Evolutionary conservation across 1,140 invertebrate species (phyloP).

Genomic region (Zophobas atratus): DNA sequence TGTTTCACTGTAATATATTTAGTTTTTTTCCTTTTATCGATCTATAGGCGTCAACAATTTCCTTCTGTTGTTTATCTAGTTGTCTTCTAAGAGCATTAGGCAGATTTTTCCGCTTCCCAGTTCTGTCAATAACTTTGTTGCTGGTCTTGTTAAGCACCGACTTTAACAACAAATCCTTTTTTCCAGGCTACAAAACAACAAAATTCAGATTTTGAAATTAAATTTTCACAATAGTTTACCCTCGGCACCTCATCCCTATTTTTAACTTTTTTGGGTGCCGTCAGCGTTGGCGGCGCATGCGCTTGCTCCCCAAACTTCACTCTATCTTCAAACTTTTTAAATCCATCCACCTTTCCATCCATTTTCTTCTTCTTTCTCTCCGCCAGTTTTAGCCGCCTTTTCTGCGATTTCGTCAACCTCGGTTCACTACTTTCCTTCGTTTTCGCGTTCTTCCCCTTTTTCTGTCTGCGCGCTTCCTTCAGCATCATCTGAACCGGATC

Average conservation of each 20-base stretch:
- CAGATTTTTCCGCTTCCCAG: conserved; percentile 74
- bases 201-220: background rate
- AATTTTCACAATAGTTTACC: conserved; percentile 63
- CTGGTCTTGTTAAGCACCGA: conserved; percentile 63
- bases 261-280: conserved; percentile 69
- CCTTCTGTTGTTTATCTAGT: conserved; percentile 73
- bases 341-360: conserved; percentile 65
- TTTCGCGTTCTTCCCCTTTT: conserved; percentile 64
- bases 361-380: conserved; percentile 68
- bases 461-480: conserved; percentile 61
- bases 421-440: conserved; percentile 65
- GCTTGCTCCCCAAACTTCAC: conserved; percentile 78
- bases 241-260: conserved; percentile 63
- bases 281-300: conserved; percentile 76
- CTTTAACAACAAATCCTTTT: conserved; percentile 72
- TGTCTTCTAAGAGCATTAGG: conserved; percentile 71
- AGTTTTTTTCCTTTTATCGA: conserved; percentile 69
- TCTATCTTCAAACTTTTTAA: conserved; percentile 69
- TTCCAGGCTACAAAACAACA: conserved; percentile 69
- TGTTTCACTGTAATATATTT: conserved; percentile 5
- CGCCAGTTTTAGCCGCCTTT: conserved; percentile 67
- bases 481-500: conserved; percentile 68
- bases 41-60: conserved; percentile 75
- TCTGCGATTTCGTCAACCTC: conserved; percentile 70
- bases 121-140: conserved; percentile 66